phyloP scores from a whole-genome alignment of 1,140 invertebrate genomes.

The Yoshiicerus persimilis region DNA sequence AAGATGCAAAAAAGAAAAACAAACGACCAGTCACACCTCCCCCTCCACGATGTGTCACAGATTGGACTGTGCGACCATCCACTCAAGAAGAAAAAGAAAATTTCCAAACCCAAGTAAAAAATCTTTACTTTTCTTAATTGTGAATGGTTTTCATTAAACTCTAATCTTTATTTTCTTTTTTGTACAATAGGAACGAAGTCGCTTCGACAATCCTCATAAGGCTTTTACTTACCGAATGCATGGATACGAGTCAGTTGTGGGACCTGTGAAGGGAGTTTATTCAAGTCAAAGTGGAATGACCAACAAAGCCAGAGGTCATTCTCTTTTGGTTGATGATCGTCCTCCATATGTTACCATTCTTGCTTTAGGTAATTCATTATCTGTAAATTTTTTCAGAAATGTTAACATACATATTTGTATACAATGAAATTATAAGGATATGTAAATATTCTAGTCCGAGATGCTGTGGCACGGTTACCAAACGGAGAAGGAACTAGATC shows the following conservation, averaged over 20 bases:
- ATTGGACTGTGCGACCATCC: slow-evolving; percentile 78
- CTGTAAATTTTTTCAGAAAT: neutral
- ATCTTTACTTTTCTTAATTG: too few relatives aligned
- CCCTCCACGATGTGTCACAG: slow-evolving; percentile 66
- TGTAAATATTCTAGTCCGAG: slow-evolving; percentile 65
- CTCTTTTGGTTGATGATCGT: slow-evolving; percentile 73
- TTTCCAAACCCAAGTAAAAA: slow-evolving; percentile 71
- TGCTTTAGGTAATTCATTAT: slow-evolving; percentile 63
- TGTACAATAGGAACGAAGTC: slow-evolving; percentile 62
- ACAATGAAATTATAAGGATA: neutral
- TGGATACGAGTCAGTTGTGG: slow-evolving; percentile 83
- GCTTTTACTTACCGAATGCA: slow-evolving; percentile 83
- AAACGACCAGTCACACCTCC: slow-evolving; percentile 57
- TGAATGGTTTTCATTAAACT: slow-evolving; percentile 6
- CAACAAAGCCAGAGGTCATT: slow-evolving; percentile 77
- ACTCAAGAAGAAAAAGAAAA: slow-evolving; percentile 73
- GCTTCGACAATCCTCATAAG: slow-evolving; percentile 80
- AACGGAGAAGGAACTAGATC: slow-evolving; percentile 90
- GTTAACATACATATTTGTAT: neutral
- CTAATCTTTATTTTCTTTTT: slow-evolving; percentile 36
- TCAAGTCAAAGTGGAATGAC: slow-evolving; percentile 52
- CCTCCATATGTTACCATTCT: slow-evolving; percentile 90
- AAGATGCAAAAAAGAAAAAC: slow-evolving; percentile 44
- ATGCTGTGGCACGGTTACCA: slow-evolving; percentile 87
- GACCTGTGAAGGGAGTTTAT: slow-evolving; percentile 85